Evolutionary conservation across 1,140 invertebrate genomes (phyloP), one percentile per base, ranked within the genome.

Genomic region (Zaprionus davidi): DNA sequence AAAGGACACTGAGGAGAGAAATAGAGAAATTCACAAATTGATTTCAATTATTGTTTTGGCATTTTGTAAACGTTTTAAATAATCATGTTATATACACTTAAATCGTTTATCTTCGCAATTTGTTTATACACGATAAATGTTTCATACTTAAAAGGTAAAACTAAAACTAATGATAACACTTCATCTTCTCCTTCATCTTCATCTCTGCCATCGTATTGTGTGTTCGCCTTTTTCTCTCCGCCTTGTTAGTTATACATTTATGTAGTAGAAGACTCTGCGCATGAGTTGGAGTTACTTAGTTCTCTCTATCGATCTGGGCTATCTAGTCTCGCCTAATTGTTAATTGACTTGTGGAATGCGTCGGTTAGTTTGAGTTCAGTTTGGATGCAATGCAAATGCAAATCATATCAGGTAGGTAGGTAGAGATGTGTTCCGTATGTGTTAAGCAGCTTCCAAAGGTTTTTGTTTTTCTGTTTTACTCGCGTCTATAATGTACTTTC

Each of bases 121-220:
- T 31, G 34, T 66, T 80, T 71, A 79, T 56, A 56, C 58, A 82
- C 70, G 65, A 60, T 58, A 65, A 86, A 65, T 76, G 77, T 79
- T 74, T 78, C 44, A 72, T 65, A 70, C 85, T 88, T 88, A 90
- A 81, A 73, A 73, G 70, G 72, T 90, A 90, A 38, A 90, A 90
- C 62, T 90, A 82, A 79, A 90, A 86, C 85, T 90, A 90, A 90
- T 90, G 85, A 90, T 90, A 90, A 90, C 84, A 88, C 90, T 87
- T 84, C 60, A 63, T 71, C 69, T 70, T 64, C 31, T 46, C 68
- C 38, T 24, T 49, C 49, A 1, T 56, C 15, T 44, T 22, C 15
- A 11, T 20, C 24, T 67, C 26, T 49, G 46, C 17, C 46, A 11
- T 11, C 31, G 9, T 34, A 9, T 34, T 34, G 31, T 34, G 44